These are phyloP conservation scores for Stenurella melanura DNA, from an alignment of 2,888 invertebrate genomes.

Conservation along the genomic window DNA sequence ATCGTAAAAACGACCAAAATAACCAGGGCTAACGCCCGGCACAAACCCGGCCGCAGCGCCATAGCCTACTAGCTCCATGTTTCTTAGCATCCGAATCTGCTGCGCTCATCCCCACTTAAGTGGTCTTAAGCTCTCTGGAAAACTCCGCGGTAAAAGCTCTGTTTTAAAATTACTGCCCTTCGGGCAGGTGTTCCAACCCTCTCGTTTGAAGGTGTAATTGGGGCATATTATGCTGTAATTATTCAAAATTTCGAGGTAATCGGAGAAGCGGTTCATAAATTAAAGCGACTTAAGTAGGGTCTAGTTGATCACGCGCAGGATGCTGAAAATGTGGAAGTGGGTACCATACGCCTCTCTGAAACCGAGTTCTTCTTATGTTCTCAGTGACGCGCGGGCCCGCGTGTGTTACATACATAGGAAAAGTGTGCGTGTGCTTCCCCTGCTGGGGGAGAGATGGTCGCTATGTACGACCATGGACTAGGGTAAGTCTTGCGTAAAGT, in stretches of 20 bases:
- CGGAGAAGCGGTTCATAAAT: slow-evolving; percentile 45
- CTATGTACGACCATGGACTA: slow-evolving; percentile 71
- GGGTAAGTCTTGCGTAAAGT: slow-evolving; percentile 64
- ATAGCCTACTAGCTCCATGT: slow-evolving; percentile 72
- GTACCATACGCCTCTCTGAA: slow-evolving; percentile 67
- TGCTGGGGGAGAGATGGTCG: slow-evolving; percentile 67
- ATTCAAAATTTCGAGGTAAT: slow-evolving; percentile 51
- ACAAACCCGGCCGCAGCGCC: slow-evolving; percentile 72
- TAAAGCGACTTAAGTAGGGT: slow-evolving; percentile 61
- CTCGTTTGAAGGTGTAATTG: slow-evolving; percentile 23
- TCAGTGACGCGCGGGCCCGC: slow-evolving; percentile 73
- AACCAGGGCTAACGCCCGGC: slow-evolving; percentile 70
- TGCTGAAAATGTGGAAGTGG: slow-evolving; percentile 64
- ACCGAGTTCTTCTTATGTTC: slow-evolving; percentile 67
- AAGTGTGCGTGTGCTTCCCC: slow-evolving; percentile 68
- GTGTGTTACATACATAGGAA: slow-evolving; percentile 69
- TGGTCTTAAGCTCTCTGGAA: slow-evolving; percentile 57
- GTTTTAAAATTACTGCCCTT: slow-evolving; percentile 53
- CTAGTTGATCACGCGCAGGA: slow-evolving; percentile 66
- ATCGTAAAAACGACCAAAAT: slow-evolving; percentile 64
- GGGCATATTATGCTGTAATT: slow-evolving; percentile 1
- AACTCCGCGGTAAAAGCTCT: slow-evolving; percentile 49
- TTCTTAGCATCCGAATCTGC: slow-evolving; percentile 64
- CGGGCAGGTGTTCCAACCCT: slow-evolving; percentile 35
- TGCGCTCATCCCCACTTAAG: slow-evolving; percentile 65